Conservation (phyloP, 2,888 invertebrate genomes). For the Tricholauxania praeusta region DNA sequence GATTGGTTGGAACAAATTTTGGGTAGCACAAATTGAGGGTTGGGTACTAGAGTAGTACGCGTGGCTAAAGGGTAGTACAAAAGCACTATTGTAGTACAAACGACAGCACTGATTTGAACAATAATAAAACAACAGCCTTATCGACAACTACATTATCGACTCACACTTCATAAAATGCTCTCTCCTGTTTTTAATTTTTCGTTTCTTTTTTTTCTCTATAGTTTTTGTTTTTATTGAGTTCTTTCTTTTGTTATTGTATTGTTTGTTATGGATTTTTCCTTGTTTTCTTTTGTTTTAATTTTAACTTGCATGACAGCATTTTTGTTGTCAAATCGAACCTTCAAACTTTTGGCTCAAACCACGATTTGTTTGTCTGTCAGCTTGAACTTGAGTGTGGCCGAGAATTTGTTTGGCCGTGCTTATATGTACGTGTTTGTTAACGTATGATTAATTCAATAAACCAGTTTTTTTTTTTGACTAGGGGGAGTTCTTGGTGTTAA, state of each 20-base stretch:
- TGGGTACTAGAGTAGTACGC: too few relatives aligned
- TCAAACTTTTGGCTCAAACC: slow-evolving; percentile 38
- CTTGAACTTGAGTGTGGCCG: slow-evolving; percentile 6
- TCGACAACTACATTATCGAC: slow-evolving; percentile 4
- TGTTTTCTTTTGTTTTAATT: slow-evolving; percentile 19
- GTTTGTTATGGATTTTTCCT: slow-evolving; percentile 9
- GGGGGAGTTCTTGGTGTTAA: not conserved
- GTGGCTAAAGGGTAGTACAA: too few relatives aligned
- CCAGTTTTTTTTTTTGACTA: slow-evolving; percentile 1
- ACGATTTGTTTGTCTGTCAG: slow-evolving; percentile 9
- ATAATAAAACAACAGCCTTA: slow-evolving; percentile 16
- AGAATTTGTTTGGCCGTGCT: not conserved
- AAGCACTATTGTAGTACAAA: too few relatives aligned
- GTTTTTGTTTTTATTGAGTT: not conserved
- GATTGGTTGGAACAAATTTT: too few relatives aligned
- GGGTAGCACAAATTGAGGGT: too few relatives aligned
- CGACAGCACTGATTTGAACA: too few relatives aligned
- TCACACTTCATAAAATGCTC: not conserved
- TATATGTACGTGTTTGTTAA: not conserved
- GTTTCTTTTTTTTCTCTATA: slow-evolving; percentile 20
- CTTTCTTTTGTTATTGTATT: slow-evolving; percentile 16
- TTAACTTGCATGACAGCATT: slow-evolving; percentile 34
- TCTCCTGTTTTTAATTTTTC: not conserved
- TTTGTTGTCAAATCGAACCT: not conserved
- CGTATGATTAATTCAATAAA: slow-evolving; percentile 7